Percentiles rank a stretch among this genome's conserved stretches.
Conservation (phyloP, 1,140 invertebrate genomes). For the Trypoxylus dichotomus region DNA sequence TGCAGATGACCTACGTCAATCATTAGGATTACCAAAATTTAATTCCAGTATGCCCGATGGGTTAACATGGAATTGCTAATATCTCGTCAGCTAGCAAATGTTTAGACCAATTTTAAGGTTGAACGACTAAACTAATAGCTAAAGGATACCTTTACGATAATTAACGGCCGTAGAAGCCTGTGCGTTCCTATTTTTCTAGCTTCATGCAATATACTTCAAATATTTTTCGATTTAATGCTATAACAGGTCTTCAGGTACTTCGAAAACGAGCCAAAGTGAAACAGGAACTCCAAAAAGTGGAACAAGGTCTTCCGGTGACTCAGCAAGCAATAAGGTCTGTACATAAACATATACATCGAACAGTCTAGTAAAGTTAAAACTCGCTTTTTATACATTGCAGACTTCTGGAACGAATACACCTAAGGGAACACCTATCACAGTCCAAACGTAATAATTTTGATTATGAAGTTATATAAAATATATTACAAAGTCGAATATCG, state of each 20-base stretch:
- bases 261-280: not conserved
- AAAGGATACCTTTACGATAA: no score
- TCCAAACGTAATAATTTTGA: conserved; percentile 24
- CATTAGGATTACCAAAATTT: no score
- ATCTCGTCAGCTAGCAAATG: no score
- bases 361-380: not conserved
- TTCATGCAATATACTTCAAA: not conserved
- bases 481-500: no score
- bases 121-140: no score
- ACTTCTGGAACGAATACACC: conserved; percentile 7
- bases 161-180: no score
- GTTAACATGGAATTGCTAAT: no score
- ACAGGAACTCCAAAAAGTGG: not conserved
- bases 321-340: not conserved
- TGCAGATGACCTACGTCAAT: no score
- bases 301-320: not conserved
- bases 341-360: not conserved
- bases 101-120: no score
- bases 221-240: not conserved
- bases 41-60: no score
- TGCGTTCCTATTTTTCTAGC: no score
- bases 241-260: not conserved
- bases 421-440: not conserved
- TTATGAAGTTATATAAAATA: not conserved
- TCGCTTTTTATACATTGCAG: not conserved